Conservation (phyloP, 1,140 invertebrate genomes). For the Tyrophagus putrescentiae region DNA sequence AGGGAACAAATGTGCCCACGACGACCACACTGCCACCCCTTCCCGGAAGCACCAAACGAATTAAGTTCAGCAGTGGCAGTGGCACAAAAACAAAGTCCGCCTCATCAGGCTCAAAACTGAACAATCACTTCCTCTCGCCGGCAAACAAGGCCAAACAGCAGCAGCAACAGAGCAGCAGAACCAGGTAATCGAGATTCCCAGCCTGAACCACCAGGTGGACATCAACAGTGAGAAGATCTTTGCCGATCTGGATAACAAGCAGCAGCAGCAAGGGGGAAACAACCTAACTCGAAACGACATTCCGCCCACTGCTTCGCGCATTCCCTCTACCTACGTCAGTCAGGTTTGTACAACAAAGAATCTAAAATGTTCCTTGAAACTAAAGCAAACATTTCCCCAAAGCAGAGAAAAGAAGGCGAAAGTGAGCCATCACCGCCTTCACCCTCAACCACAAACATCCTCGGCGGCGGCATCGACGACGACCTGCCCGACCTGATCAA, state of each 20-base stretch:
- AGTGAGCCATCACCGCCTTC: too few species aligned
- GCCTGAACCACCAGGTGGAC: neutral
- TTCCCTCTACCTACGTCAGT: slow-evolving; percentile 4
- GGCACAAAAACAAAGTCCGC: slow-evolving; percentile 6
- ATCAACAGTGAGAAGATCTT: neutral
- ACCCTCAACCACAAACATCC: too few species aligned
- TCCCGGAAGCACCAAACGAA: neutral
- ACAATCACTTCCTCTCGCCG: neutral
- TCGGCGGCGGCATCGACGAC: too few species aligned
- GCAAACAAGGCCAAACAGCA: neutral
- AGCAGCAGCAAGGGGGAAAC: neutral
- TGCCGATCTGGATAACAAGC: neutral
- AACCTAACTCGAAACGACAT: slow-evolving; percentile 7
- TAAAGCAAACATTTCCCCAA: too few species aligned
- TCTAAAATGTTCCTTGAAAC: too few species aligned
- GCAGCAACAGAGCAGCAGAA: neutral
- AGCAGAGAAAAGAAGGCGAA: too few species aligned
- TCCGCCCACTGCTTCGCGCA: slow-evolving; percentile 6
- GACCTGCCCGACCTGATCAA: too few species aligned
- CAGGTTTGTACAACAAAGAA: too few species aligned
- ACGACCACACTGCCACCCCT: neutral
- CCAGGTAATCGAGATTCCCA: neutral
- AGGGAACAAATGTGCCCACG: neutral
- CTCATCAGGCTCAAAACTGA: neutral
- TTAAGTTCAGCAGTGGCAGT: too few species aligned